These are phyloP conservation scores for Drosophila grimshawi DNA, from an alignment of 1,140 invertebrate genomes.

Conservation along the genomic window DNA sequence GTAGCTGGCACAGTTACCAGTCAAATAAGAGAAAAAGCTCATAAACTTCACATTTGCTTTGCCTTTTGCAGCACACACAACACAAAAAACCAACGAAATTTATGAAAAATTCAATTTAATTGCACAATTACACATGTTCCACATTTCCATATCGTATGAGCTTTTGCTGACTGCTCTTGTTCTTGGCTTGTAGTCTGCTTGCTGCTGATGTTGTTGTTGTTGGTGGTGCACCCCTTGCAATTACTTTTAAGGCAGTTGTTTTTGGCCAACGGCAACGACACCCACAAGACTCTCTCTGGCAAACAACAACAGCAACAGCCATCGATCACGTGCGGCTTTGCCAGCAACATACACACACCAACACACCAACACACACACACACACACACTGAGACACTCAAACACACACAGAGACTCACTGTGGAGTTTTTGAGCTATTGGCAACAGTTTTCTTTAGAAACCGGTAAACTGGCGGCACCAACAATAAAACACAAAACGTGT, in stretches of 20 bases:
- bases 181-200: slow-evolving; percentile 23
- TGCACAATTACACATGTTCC: slow-evolving; percentile 84
- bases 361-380: slow-evolving; percentile 15
- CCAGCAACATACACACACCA: slow-evolving; percentile 26
- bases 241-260: slow-evolving; percentile 74
- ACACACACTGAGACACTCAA: slow-evolving; percentile 10
- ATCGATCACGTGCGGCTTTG: slow-evolving; percentile 82
- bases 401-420: slow-evolving; percentile 2
- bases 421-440: slow-evolving; percentile 80
- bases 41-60: slow-evolving; percentile 44
- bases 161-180: slow-evolving; percentile 6
- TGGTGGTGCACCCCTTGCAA: slow-evolving; percentile 75
- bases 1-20: slow-evolving; percentile 28
- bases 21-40: slow-evolving; percentile 9
- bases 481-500: slow-evolving; percentile 84
- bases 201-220: slow-evolving; percentile 32
- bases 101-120: slow-evolving; percentile 85
- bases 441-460: slow-evolving; percentile 52
- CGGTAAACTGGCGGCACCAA: slow-evolving; percentile 44
- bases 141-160: slow-evolving; percentile 61
- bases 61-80: slow-evolving; percentile 29
- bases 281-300: slow-evolving; percentile 56
- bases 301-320: slow-evolving; percentile 46
- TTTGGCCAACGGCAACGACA: slow-evolving; percentile 61
- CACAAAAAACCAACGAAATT: slow-evolving; percentile 54